Evolutionary conservation across 2,113 vertebrate species (phyloP).

Genomic region (Dipodomys merriami): DNA sequence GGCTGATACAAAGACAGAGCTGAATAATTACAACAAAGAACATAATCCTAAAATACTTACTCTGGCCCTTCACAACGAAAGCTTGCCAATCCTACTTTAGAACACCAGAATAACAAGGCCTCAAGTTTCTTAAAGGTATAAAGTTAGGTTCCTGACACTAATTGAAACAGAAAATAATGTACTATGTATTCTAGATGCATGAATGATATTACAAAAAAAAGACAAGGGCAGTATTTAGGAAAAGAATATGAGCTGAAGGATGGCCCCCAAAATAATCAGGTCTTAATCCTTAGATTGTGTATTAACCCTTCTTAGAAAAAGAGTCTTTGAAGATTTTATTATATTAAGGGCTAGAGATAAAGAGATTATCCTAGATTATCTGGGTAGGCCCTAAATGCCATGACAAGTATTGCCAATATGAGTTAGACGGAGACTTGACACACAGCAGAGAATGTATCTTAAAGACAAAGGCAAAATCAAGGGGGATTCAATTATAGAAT

Average conservation of each 20-base stretch:
- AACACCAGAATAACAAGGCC: background rate
- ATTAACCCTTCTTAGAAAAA: slow-evolving; percentile 6
- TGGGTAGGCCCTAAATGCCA: background rate
- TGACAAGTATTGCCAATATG: background rate
- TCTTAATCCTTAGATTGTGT: background rate
- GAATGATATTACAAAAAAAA: background rate
- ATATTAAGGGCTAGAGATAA: background rate
- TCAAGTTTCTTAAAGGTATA: background rate
- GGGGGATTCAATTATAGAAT: background rate
- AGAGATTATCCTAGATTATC: background rate
- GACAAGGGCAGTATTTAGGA: background rate
- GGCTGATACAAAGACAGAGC: background rate
- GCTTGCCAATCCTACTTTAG: background rate
- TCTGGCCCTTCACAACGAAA: background rate
- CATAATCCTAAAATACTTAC: background rate
- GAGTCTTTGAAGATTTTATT: background rate
- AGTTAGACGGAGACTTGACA: background rate
- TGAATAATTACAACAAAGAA: background rate
- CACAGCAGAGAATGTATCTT: background rate
- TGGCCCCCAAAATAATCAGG: background rate
- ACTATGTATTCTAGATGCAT: background rate
- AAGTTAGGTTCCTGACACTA: background rate
- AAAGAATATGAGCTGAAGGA: background rate
- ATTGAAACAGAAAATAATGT: background rate
- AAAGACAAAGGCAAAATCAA: background rate